These are phyloP conservation scores for Cheilosia vulpina DNA, from an alignment of 2,888 invertebrate species.

Conservation along the genomic window DNA sequence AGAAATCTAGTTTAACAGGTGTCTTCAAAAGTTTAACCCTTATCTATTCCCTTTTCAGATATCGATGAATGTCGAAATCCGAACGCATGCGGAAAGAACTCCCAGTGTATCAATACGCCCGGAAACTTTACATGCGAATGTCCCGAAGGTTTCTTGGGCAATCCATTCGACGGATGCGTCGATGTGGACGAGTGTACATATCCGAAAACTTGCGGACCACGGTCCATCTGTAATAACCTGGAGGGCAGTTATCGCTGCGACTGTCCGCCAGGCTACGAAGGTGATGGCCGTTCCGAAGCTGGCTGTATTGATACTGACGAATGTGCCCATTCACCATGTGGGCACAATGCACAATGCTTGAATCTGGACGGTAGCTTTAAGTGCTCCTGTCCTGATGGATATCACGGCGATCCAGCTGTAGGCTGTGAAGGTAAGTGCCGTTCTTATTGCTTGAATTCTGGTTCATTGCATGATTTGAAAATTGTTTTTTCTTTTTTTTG, in stretches of 20 bases:
- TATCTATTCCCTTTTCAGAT: constrained; percentile 85
- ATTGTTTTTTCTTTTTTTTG: constrained; percentile 43
- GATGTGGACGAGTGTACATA: constrained; percentile 93
- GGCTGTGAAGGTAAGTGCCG: constrained; percentile 88
- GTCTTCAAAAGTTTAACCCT: too few relatives aligned
- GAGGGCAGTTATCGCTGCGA: constrained; percentile 92
- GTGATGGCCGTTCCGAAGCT: constrained; percentile 88
- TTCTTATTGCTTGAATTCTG: neutral
- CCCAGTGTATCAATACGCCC: constrained; percentile 91
- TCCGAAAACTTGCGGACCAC: constrained; percentile 89
- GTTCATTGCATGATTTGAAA: constrained; percentile 19
- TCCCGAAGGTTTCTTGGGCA: constrained; percentile 92
- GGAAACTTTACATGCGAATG: constrained; percentile 95
- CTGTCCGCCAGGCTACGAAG: constrained; percentile 92
- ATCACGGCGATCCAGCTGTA: constrained; percentile 90
- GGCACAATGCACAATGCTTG: constrained; percentile 90
- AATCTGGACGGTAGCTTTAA: constrained; percentile 91
- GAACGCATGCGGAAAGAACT: constrained; percentile 91
- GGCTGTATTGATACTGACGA: constrained; percentile 91
- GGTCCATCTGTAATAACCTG: constrained; percentile 91
- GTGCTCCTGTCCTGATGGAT: constrained; percentile 93
- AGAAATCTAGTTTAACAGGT: too few relatives aligned
- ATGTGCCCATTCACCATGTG: constrained; percentile 90
- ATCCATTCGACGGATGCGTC: constrained; percentile 91
- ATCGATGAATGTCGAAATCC: constrained; percentile 94